phyloP scores from a whole-genome alignment of 1,140 invertebrate species.

The Atopsyche davidsoni region DNA sequence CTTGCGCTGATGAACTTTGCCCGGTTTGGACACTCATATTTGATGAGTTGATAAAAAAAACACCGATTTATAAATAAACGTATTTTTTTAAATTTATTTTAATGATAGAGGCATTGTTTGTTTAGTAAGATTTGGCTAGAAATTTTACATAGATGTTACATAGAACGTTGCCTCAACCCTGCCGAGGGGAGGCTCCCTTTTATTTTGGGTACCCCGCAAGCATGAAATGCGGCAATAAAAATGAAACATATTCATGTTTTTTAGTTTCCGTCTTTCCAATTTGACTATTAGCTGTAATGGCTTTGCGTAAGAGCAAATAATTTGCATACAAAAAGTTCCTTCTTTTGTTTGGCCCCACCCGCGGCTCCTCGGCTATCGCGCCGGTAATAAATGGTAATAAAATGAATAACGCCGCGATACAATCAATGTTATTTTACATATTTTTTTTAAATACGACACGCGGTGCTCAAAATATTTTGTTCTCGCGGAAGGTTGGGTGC shows the following conservation, averaged over 20 bases:
- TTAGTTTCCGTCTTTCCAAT: slow-evolving; percentile 31
- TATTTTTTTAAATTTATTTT: background rate
- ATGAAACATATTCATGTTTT: slow-evolving; percentile 32
- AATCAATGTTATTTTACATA: no score
- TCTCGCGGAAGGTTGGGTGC: no score
- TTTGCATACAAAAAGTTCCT: slow-evolving; percentile 29
- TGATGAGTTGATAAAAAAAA: no score
- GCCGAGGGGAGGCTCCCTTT: background rate
- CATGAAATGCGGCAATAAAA: slow-evolving; percentile 30
- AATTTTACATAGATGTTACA: background rate
- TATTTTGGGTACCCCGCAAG: slow-evolving; percentile 7
- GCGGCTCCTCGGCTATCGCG: background rate
- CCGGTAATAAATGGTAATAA: no score
- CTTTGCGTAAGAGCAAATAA: slow-evolving; percentile 22
- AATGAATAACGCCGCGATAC: no score
- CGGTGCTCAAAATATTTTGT: no score
- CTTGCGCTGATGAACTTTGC: no score
- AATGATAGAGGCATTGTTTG: no score
- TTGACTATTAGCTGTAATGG: slow-evolving; percentile 32
- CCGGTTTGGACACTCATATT: no score
- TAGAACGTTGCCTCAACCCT: background rate
- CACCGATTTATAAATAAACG: no score
- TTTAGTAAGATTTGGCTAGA: background rate
- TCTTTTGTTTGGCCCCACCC: slow-evolving; percentile 11
- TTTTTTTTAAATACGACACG: no score